A percentile compares a stretch with the other conserved stretches of the same genome.
These are phyloP conservation scores for Antechinus flavipes DNA, from an alignment of 2,113 vertebrate genomes.

Conservation along the genomic window DNA sequence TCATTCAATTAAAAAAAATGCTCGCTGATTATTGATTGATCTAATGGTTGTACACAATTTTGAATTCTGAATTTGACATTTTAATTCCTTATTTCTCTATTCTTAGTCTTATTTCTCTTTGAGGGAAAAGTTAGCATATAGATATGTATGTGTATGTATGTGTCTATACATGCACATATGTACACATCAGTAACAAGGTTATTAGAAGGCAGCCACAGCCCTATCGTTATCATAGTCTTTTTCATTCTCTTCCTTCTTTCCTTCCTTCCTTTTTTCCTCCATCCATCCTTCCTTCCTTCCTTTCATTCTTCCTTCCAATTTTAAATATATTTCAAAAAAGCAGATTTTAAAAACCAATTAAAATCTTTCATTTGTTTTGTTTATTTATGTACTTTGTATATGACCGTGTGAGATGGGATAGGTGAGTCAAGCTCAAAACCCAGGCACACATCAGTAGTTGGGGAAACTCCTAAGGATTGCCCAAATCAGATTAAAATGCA, in stretches of 20 bases:
- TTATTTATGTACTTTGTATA: background rate
- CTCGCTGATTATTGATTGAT: background rate
- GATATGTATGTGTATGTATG: background rate
- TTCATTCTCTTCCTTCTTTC: background rate
- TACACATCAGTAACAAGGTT: background rate
- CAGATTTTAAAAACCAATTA: background rate
- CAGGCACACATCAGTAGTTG: background rate
- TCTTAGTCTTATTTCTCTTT: too few relatives aligned
- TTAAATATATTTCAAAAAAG: background rate
- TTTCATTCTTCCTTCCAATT: too few relatives aligned
- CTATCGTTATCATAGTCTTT: background rate
- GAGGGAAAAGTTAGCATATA: background rate
- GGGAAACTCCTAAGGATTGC: background rate
- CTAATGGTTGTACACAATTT: background rate
- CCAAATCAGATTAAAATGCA: background rate
- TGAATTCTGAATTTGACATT: constrained; percentile 30
- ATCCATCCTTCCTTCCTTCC: too few relatives aligned
- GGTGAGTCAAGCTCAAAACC: background rate
- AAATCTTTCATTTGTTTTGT: background rate
- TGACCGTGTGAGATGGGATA: background rate
- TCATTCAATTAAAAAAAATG: background rate
- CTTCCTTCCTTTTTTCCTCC: background rate
- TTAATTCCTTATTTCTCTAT: background rate
- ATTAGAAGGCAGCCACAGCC: background rate
- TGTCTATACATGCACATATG: background rate